Conservation (phyloP, 2,113 vertebrate genomes). For the Gallinago jamesoni region DNA sequence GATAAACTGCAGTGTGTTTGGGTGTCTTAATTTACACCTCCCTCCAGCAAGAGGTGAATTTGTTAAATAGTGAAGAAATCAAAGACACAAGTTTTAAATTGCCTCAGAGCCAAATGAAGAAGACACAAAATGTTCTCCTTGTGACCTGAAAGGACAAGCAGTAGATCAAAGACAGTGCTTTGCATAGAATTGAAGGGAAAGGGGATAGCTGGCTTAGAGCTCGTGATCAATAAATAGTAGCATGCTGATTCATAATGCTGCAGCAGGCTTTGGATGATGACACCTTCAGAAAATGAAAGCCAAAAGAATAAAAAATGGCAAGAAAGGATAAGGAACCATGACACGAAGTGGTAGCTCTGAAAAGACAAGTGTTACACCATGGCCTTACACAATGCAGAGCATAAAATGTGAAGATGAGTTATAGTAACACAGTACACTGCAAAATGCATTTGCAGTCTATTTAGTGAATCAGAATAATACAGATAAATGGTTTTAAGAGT, state of each 20-base stretch:
- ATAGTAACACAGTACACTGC: background rate
- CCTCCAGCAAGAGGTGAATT: background rate
- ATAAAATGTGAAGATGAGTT: background rate
- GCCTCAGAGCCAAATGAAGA: background rate
- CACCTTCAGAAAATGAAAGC: background rate
- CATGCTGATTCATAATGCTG: background rate
- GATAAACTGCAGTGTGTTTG: background rate
- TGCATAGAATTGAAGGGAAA: background rate
- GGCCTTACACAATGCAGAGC: background rate
- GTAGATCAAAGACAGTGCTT: background rate
- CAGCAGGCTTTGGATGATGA: background rate
- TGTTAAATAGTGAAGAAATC: background rate
- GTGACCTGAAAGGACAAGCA: background rate
- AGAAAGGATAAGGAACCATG: background rate
- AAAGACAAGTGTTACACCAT: background rate
- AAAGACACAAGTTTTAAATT: background rate
- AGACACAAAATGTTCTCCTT: background rate
- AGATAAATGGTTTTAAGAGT: background rate
- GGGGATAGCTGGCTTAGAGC: background rate
- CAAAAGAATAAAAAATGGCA: background rate
- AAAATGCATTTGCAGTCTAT: background rate
- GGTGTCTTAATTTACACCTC: background rate
- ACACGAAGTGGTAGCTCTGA: background rate
- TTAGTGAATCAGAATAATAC: background rate
- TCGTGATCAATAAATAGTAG: background rate